Percentiles rank a stretch among this genome's conserved stretches.
Evolutionary conservation across 2,888 invertebrate species (phyloP).

Genomic region (Lasioglossum lativentre): DNA sequence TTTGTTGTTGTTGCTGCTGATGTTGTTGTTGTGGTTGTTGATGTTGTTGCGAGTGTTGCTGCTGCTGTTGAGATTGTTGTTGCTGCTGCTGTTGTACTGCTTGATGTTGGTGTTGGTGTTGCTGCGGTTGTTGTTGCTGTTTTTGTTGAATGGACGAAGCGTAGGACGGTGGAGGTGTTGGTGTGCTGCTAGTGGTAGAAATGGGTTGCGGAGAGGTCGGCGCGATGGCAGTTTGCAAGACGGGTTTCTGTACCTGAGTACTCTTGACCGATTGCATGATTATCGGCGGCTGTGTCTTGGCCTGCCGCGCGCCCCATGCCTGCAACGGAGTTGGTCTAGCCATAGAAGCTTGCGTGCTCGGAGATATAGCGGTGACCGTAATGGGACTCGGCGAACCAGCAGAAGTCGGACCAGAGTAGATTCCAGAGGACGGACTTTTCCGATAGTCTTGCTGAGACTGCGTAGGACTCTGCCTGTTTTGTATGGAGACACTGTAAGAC

Average conservation of each 20-base stretch:
- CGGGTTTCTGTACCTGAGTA: conserved; percentile 97
- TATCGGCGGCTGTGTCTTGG: conserved; percentile 95
- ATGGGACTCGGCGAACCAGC: conserved; percentile 94
- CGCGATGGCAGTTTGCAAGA: conserved; percentile 97
- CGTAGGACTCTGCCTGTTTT: conserved; percentile 94
- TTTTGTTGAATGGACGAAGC: conserved; percentile 93
- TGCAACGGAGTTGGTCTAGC: conserved; percentile 93
- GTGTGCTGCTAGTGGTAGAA: conserved; percentile 85
- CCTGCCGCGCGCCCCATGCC: conserved; percentile 94
- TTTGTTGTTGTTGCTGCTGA: conserved; percentile 87
- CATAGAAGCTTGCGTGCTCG: conserved; percentile 88
- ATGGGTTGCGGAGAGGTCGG: conserved; percentile 91
- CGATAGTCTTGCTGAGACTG: conserved; percentile 92
- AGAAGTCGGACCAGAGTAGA: conserved; percentile 93
- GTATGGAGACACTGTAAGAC: conserved; percentile 94
- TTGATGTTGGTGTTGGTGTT: conserved; percentile 84
- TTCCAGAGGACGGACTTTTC: conserved; percentile 94
- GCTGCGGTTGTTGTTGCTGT: conserved; percentile 88
- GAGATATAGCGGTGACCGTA: conserved; percentile 88
- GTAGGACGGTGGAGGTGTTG: conserved; percentile 93
- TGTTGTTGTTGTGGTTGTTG: conserved; percentile 84
- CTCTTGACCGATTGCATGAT: conserved; percentile 99
- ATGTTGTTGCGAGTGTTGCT: conserved; percentile 84
- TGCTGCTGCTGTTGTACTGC: conserved; percentile 85
- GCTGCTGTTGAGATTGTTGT: conserved; percentile 91